These are phyloP conservation scores for Saccostrea cuccullata DNA, from an alignment of 1,140 invertebrate species.

Conservation along the genomic window DNA sequence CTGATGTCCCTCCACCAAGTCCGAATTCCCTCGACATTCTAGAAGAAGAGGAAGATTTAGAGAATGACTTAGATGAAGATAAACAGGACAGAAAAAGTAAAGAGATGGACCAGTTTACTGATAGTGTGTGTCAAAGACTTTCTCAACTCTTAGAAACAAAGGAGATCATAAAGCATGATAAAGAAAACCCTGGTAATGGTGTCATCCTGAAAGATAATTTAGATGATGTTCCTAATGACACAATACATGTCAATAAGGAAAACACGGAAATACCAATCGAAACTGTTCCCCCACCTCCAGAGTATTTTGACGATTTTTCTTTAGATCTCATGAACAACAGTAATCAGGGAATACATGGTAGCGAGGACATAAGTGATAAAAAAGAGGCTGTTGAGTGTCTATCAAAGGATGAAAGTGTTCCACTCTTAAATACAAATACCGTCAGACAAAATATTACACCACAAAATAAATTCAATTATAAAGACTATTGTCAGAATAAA, in stretches of 20 bases:
- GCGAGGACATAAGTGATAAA: neutral
- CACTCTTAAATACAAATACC: neutral
- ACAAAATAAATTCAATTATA: constrained; percentile 10
- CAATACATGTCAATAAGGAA: neutral
- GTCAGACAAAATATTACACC: neutral
- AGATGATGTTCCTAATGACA: neutral
- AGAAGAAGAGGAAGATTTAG: constrained; percentile 31
- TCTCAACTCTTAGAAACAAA: constrained; percentile 22
- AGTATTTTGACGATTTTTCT: constrained; percentile 22
- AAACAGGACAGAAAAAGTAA: constrained; percentile 27
- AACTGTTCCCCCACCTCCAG: neutral
- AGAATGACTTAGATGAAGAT: neutral
- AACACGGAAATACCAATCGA: neutral
- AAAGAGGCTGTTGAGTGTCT: neutral
- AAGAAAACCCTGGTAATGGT: neutral
- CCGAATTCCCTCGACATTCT: constrained; percentile 21
- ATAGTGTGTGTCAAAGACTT: constrained; percentile 33
- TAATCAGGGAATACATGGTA: neutral
- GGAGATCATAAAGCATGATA: neutral
- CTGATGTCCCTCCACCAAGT: constrained; percentile 20
- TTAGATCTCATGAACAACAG: constrained; percentile 13
- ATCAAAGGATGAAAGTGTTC: neutral
- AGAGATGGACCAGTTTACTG: constrained; percentile 23
- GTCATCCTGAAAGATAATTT: neutral
- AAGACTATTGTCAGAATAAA: constrained; percentile 17